Evolutionary conservation across 2,113 vertebrate species (phyloP), one percentile per base, ranked within the genome.

Genomic region (Phaethon lepturus): DNA sequence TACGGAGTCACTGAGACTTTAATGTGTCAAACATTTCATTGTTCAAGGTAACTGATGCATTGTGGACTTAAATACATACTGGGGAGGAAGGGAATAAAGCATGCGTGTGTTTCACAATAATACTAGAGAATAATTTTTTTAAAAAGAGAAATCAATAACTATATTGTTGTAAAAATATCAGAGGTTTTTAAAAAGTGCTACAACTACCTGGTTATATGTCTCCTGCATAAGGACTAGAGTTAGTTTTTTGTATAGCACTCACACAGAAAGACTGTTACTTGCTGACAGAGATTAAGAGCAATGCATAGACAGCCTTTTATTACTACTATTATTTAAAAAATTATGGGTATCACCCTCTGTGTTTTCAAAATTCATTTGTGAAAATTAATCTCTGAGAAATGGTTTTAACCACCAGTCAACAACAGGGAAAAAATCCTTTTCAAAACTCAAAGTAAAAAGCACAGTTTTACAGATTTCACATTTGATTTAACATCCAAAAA

Each of bases 401-500:
- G 62, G 31, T 92, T 96, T 96, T 96, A 98, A 93, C 76, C 29
- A 86, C 88, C 42, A 93, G 75, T 53, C 53, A 73, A 90, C 62
- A 95, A 64, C 11, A 77, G 9, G 7, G 22, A 33, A 55, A 81
- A 73, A 97, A 88, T 94, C 69, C 73, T 97, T 98, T 97, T 96
- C 67, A 97, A 97, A 98, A 91, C 50, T 90, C 59, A 62, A 93
- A 87, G 81, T 88, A 71, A 95, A 98, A 97, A 96, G 82, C 86
- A 93, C 35, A 93, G 71, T 96, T 98, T 97, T 97, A 95, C 95
- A 97, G 95, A 98, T 98, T 99, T 98, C 96, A 98, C 98, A 98
- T 98, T 97, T 96, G 98, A 98, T 99, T 99, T 98, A 98, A 98
- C 96, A 96, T 97, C 96, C 87, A 94, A 96, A 98, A 97, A 88